phyloP scores from a whole-genome alignment of 2,113 vertebrate genomes.

The Marmota flaviventris region DNA sequence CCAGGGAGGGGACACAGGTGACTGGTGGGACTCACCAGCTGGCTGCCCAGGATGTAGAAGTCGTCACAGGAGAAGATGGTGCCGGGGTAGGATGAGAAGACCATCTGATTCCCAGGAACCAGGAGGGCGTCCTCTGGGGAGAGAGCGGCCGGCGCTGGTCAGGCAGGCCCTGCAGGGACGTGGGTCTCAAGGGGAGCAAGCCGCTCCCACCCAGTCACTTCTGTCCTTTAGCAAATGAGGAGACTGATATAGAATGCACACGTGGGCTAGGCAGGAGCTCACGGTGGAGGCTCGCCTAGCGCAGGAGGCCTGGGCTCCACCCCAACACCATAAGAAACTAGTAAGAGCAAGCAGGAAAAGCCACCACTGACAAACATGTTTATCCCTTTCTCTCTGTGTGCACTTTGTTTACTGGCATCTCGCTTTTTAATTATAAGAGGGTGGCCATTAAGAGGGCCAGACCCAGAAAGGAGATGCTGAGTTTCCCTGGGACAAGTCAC shows the following conservation, averaged over 20 bases:
- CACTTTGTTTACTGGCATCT: too few relatives aligned
- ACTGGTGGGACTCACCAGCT: conserved; percentile 92
- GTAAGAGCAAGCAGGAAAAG: too few relatives aligned
- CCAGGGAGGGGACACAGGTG: background rate
- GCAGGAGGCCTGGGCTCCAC: too few relatives aligned
- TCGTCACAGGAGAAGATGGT: conserved; percentile 96
- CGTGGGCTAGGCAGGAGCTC: background rate
- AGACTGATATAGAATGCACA: rapidly evolving
- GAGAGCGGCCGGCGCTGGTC: background rate
- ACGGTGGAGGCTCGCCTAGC: background rate
- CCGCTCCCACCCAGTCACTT: background rate
- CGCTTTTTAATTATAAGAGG: too few relatives aligned
- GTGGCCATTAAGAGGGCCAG: too few relatives aligned
- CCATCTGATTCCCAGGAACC: conserved; percentile 90
- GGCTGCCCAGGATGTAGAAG: conserved; percentile 96
- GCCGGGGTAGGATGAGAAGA: conserved; percentile 97
- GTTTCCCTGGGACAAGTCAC: too few relatives aligned
- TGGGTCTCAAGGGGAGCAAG: too few relatives aligned
- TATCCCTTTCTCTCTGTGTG: too few relatives aligned
- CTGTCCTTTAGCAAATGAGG: background rate
- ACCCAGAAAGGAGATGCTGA: too few relatives aligned
- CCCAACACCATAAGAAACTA: too few relatives aligned
- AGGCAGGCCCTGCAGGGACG: rapidly evolving
- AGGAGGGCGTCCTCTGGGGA: conserved; percentile 85
- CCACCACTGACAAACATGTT: too few relatives aligned